Evolutionary conservation across 1,140 invertebrate genomes (phyloP).

Genomic region (Trichonephila inaurata): DNA sequence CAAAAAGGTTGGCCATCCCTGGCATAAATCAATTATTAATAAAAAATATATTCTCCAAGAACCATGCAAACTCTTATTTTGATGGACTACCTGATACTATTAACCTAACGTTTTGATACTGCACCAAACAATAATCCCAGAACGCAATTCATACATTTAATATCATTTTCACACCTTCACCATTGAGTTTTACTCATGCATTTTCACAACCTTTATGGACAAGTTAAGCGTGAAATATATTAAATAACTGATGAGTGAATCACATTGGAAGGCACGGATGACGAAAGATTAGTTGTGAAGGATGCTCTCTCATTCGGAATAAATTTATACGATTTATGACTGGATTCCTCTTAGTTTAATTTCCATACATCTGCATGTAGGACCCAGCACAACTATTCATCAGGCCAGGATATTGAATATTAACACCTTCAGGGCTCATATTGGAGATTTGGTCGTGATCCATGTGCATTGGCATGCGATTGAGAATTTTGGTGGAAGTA

Average conservation of each 20-base stretch:
- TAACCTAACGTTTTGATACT: too few species aligned
- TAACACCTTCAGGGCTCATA: background rate
- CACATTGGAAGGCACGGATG: background rate
- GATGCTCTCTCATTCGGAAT: background rate
- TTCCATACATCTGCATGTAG: conserved; percentile 7
- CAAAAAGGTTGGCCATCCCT: too few species aligned
- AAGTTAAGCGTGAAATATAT: background rate
- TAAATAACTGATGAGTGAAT: background rate
- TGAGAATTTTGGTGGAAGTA: background rate
- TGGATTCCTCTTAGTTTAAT: background rate
- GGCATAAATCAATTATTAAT: too few species aligned
- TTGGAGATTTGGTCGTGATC: background rate
- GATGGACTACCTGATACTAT: too few species aligned
- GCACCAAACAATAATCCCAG: too few species aligned
- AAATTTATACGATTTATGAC: background rate
- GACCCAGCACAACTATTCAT: background rate
- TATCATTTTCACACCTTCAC: background rate
- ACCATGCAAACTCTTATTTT: too few species aligned
- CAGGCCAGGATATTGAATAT: background rate
- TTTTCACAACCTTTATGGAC: background rate
- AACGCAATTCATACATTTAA: too few species aligned
- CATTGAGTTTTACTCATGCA: background rate
- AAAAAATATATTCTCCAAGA: too few species aligned
- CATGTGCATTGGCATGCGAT: background rate
- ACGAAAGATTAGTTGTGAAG: conserved; percentile 7